Evolutionary conservation across 2,888 invertebrate species (phyloP), one percentile per base, ranked within the genome.

Genomic region (Candidula unifasciata): DNA sequence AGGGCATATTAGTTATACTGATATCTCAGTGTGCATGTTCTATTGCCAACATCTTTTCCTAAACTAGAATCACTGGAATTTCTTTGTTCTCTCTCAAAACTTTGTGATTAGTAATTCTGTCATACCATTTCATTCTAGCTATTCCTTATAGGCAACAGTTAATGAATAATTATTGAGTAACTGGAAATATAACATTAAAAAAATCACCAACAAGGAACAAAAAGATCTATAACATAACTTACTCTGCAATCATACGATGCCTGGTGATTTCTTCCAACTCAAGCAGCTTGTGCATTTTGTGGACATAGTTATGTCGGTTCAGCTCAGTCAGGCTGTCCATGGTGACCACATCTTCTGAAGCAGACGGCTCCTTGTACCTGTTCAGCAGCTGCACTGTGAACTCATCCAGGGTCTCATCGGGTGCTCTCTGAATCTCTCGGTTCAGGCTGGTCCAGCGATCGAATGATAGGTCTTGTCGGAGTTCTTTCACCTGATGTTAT

Each of bases 281-380:
- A 37, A 93, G 85, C 44, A 93, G 86, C 44, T 90, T 89, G 86
- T 93, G 92, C 93, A 93, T 93, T 87, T 92, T 93, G 86, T 91
- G 92, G 37, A 89, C 86, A 82, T 93, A 93, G 88, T 93, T 93
- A 87, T 93, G 91, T 44, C 88, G 85, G 86, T 93, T 93, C 37
- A 93, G 87, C 81, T 90, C 90, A 8, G 88, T 89, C 24, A 93
- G 87, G 44, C 89, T 90, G 84, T 91, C 88, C 86, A 91, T 90
- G 6, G 91, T 93, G 35, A 93, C 88, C 21, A 92, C 90, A 52
- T 84, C 88, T 66, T 91, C 91, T 0, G 91, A 88, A 1, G 90
- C 88, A 0, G 87, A 82, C 5, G 92, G 91, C 74, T 89, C 88
- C 84, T 91, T 92, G 88, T 93, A 93, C 68, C 87, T 80, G 8